A percentile compares a stretch with the other conserved stretches of the same genome.
Conservation (phyloP, 2,888 invertebrate genomes). For the Carpatolechia fugitivella region DNA sequence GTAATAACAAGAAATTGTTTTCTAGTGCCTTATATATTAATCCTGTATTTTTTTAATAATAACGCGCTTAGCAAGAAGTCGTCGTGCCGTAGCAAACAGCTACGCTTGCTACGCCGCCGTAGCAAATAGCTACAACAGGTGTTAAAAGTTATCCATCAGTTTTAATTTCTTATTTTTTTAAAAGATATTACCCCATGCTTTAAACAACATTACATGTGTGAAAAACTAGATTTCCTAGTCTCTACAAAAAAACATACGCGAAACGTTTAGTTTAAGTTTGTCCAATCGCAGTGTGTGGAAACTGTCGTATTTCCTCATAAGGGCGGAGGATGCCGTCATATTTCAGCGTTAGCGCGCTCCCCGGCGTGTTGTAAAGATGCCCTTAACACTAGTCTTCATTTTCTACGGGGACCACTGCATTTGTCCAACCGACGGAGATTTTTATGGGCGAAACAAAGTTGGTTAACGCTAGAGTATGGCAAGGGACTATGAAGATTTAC, state of each 20-base stretch:
- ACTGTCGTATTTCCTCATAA: conserved; percentile 78
- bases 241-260: background rate
- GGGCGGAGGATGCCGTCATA: conserved; percentile 74
- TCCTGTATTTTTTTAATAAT: too few relatives aligned
- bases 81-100: too few relatives aligned
- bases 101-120: too few relatives aligned
- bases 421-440: conserved; percentile 43
- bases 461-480: conserved; percentile 5
- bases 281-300: conserved; percentile 63
- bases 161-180: too few relatives aligned
- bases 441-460: conserved; percentile 31
- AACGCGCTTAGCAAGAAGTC: too few relatives aligned
- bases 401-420: conserved; percentile 57
- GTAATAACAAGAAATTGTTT: background rate
- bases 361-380: conserved; percentile 75
- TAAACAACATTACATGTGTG: background rate
- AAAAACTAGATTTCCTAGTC: background rate
- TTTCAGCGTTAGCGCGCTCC: conserved; percentile 72
- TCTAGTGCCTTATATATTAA: too few relatives aligned
- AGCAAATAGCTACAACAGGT: too few relatives aligned
- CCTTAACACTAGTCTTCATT: conserved; percentile 78
- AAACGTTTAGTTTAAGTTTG: conserved; percentile 46
- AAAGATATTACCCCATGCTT: too few relatives aligned
- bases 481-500: conserved; percentile 3
- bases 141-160: too few relatives aligned